Base-by-base conservation (phyloP, 2,888 invertebrate species). In the Phlogophora meticulosa region DNA sequence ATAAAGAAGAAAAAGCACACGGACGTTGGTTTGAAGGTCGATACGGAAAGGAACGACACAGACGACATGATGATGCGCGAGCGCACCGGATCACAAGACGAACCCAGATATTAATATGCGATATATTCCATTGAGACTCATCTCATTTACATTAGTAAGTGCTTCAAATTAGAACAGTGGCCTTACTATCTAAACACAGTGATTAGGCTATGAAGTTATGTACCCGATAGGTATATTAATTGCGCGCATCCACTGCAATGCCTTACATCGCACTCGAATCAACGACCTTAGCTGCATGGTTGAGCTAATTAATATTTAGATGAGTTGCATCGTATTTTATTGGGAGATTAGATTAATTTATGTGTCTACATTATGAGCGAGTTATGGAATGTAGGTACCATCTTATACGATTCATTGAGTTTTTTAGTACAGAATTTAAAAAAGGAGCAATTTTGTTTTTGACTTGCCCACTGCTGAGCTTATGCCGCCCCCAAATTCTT, bases 141-240 rank as follows among this genome's bases (percentile, higher is more conserved):
- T 86, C 85, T 86, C 85, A 87, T 90, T 90, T 88, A 85, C 88
- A 89, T 89, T 82, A 83, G 78, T 81, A 87, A 88, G 86, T 87
- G 86, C 83, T 78, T 82, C 79, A 82, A 87, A 90, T 88, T 86
- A 87, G 86, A 87, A 69, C 85, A 83, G 74, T 82, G 89, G 80
- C 90, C 90, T 90, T 90, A 88, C 86, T 83, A 87, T 86, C 87
- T 87, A 86, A 80, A 76, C 59, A 80, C 66, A 73, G 72, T 72
- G 51, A 77, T 76, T 74, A 74, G 55, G 36, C 58, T 73, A 49
- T 43, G 43, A 68, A 40, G 20, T 71, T 76, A 65, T 48, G 59
- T 74, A 57, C 56, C 42, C 38, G 46, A 42, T 46, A 56, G 36
- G 56, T 51, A 40, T 61, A 62, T 58, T 69, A 73, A 74, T 74